Conservation (phyloP, 2,113 vertebrate species). For the Sardina pilchardus region DNA sequence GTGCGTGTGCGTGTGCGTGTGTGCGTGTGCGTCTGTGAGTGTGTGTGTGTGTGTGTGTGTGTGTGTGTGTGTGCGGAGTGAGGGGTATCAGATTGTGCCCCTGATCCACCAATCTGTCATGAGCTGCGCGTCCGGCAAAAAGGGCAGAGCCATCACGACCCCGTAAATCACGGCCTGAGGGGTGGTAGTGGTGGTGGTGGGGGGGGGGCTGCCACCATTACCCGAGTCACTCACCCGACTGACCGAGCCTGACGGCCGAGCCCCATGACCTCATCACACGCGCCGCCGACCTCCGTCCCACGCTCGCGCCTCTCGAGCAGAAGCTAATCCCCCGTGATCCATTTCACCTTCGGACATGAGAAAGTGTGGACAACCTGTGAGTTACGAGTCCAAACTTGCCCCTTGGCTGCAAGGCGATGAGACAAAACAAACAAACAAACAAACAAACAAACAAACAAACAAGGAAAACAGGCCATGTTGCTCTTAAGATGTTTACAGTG, state of each 20-base stretch:
- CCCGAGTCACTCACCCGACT: neutral
- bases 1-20: neutral
- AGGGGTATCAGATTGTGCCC: constrained; percentile 15
- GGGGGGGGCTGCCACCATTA: neutral
- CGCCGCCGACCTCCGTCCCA: neutral
- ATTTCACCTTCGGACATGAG: neutral
- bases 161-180: neutral
- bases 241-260: neutral
- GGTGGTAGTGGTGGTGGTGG: neutral
- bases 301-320: neutral
- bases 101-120: neutral
- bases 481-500: neutral
- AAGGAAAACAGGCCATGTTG: neutral
- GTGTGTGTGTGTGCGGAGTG: constrained; percentile 24
- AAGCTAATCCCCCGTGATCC: neutral
- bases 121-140: neutral
- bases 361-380: neutral
- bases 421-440: neutral
- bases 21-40: neutral
- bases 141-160: neutral
- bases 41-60: neutral
- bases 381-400: neutral
- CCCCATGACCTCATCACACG: neutral
- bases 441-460: neutral
- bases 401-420: neutral